Conservation (phyloP, 2,797 vertebrate species). For the Nasua narica region DNA sequence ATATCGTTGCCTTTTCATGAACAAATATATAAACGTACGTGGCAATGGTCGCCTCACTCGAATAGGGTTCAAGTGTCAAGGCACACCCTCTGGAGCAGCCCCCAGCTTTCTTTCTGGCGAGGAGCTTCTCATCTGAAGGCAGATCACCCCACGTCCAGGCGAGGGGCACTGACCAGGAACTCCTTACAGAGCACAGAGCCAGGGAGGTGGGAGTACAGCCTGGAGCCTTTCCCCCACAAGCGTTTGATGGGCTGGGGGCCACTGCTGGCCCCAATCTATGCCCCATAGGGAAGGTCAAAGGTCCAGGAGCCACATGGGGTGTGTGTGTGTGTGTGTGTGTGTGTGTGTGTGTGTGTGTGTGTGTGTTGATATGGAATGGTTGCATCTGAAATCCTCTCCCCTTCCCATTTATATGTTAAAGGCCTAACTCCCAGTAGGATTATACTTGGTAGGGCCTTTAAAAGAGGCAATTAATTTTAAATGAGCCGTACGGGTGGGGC, state of each 20-base stretch:
- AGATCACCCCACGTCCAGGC: too few relatives aligned
- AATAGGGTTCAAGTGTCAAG: not conserved
- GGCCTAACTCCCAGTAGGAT: too few relatives aligned
- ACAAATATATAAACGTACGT: not conserved
- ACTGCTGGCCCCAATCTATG: not conserved
- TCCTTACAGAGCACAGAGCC: not conserved
- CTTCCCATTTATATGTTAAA: not conserved
- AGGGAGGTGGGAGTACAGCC: accelerated
- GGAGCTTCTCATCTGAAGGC: not conserved
- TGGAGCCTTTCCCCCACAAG: not conserved
- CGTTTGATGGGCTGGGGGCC: too few relatives aligned
- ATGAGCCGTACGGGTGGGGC: not conserved
- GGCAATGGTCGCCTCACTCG: not conserved
- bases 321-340: not conserved
- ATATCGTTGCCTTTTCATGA: not conserved
- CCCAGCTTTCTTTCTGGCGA: not conserved
- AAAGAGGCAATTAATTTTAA: not conserved
- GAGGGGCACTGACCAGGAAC: not conserved
- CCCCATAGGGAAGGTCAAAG: not conserved
- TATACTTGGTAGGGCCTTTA: not conserved
- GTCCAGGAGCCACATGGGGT: not conserved
- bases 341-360: not conserved
- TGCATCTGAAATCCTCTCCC: not conserved
- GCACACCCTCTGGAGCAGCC: not conserved
- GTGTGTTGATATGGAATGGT: not conserved